phyloP scores from a whole-genome alignment of 64 coral and sea anemone genomes.

The Actinia equina region DNA sequence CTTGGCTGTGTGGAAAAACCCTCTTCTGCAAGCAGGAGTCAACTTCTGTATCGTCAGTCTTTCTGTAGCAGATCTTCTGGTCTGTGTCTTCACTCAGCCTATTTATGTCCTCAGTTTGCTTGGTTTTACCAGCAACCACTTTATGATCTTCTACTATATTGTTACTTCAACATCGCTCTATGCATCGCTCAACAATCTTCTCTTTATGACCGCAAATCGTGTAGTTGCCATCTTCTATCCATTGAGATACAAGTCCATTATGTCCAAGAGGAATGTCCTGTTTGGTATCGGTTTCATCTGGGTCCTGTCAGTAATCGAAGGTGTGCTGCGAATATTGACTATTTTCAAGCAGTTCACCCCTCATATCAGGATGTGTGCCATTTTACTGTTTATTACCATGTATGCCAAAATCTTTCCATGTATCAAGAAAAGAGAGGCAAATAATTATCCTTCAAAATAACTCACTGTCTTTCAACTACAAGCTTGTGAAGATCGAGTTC shows the following conservation, averaged over 20 bases:
- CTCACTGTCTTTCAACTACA: conserved; percentile 12
- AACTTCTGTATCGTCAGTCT: conserved; percentile 22
- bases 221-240: neutral
- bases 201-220: conserved; percentile 1
- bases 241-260: neutral
- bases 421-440: neutral
- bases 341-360: neutral
- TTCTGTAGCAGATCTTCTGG: conserved; percentile 24
- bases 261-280: neutral
- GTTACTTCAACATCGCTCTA: conserved; percentile 27
- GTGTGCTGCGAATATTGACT: conserved; percentile 1
- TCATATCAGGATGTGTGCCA: neutral
- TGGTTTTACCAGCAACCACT: neutral
- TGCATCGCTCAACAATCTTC: conserved; percentile 23
- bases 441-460: neutral
- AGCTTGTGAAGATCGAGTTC: neutral
- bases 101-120: conserved; percentile 12
- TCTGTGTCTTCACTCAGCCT: conserved; percentile 18
- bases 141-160: conserved; percentile 9
- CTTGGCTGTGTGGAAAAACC: neutral
- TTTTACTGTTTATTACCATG: conserved; percentile 6
- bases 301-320: neutral
- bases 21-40: neutral
- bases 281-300: neutral
- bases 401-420: conserved; percentile 7